Evolutionary conservation across 2,113 vertebrate genomes (phyloP).

Genomic region (Fulica atra): DNA sequence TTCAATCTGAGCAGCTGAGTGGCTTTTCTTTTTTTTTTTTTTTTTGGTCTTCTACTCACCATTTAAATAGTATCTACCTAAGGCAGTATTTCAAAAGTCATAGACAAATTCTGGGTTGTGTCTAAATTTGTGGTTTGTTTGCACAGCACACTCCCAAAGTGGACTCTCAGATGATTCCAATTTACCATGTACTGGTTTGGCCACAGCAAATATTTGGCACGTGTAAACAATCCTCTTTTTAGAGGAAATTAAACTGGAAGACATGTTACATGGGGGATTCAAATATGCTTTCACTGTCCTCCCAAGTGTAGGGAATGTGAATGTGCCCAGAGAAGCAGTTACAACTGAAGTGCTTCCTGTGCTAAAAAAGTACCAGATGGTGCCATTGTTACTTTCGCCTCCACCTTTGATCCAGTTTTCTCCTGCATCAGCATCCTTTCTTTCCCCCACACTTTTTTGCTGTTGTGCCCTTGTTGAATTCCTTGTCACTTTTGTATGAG

Average conservation of each 20-base stretch:
- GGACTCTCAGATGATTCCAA: background rate
- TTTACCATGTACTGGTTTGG: background rate
- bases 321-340: background rate
- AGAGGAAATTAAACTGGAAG: background rate
- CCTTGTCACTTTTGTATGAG: background rate
- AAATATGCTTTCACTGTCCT: background rate
- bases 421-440: background rate
- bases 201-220: background rate
- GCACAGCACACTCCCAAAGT: background rate
- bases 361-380: background rate
- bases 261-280: background rate
- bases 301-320: background rate
- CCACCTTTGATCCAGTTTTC: background rate
- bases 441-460: background rate
- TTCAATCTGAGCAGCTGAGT: background rate
- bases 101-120: background rate
- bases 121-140: background rate
- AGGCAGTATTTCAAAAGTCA: background rate
- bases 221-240: background rate
- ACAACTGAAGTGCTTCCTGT: background rate
- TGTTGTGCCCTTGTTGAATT: background rate
- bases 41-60: background rate
- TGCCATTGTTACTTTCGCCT: background rate
- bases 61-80: background rate
- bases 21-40: background rate